Evolutionary conservation across 2,797 vertebrate genomes (phyloP).

Genomic region (Pseudochirops cupreus): DNA sequence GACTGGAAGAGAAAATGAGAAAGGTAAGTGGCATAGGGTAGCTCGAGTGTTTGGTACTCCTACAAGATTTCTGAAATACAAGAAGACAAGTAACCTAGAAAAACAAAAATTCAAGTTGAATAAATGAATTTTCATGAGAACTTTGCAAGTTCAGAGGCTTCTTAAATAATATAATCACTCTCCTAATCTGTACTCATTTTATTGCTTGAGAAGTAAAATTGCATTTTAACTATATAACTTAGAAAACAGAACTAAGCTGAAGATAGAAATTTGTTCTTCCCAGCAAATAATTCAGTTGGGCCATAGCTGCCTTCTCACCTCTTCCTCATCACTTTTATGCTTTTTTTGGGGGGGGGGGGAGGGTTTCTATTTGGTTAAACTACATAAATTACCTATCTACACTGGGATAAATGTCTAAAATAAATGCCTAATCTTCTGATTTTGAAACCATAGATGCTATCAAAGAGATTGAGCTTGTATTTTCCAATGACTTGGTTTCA

Average conservation of each 20-base stretch:
- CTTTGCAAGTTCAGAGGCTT: neutral
- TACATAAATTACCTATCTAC: neutral
- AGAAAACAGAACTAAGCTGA: neutral
- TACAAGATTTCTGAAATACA: neutral
- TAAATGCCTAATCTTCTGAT: neutral
- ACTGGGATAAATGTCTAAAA: neutral
- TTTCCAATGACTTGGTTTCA: neutral
- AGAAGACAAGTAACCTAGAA: neutral
- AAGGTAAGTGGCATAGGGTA: neutral
- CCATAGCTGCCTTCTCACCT: neutral
- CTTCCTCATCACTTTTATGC: neutral
- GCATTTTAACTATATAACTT: slow-evolving; percentile 21
- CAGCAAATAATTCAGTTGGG: neutral
- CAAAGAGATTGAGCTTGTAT: neutral
- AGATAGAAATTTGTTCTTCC: slow-evolving; percentile 4
- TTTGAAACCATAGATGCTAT: neutral
- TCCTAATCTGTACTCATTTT: neutral
- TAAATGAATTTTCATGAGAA: neutral
- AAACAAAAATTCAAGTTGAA: neutral
- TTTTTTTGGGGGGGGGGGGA: neutral
- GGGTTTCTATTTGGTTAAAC: neutral
- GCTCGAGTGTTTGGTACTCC: neutral
- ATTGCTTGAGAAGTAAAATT: neutral
- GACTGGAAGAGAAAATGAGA: neutral
- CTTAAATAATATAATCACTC: neutral